These are phyloP conservation scores for Melinopterus prodromus DNA, from an alignment of 2,888 invertebrate species.

Conservation along the genomic window DNA sequence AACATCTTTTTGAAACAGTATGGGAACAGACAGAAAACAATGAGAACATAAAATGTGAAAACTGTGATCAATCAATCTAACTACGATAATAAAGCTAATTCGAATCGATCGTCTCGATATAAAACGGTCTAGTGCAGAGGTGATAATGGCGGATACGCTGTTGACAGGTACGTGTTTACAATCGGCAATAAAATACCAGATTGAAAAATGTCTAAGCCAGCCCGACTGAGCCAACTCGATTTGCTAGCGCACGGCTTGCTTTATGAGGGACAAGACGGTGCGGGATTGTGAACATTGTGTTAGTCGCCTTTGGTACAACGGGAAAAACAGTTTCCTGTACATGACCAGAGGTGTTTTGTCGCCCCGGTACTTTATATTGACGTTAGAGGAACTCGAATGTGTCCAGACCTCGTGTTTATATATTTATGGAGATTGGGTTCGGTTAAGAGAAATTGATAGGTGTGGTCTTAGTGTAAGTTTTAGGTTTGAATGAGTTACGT, in stretches of 20 bases:
- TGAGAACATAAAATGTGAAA: not conserved
- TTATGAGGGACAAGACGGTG: conserved; percentile 4
- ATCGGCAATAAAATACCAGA: conserved; percentile 4
- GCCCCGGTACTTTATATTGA: not conserved
- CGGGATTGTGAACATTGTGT: conserved; percentile 4
- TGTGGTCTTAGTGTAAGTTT: not conserved
- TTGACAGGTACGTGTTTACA: conserved; percentile 4
- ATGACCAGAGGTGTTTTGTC: conserved; percentile 4
- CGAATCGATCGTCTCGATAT: not conserved
- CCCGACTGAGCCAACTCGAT: not conserved
- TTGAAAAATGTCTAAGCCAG: not conserved
- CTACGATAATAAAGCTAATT: not conserved
- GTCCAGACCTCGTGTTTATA: not conserved
- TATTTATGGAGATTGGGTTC: not conserved
- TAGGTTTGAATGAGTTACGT: not conserved
- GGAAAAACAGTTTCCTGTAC: conserved; percentile 4
- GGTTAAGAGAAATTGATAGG: not conserved
- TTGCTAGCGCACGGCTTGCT: not conserved
- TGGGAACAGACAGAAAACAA: not conserved
- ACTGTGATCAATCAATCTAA: not conserved
- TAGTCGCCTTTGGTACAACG: not conserved
- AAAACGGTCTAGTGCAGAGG: not conserved
- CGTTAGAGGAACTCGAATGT: not conserved
- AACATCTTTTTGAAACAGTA: not conserved
- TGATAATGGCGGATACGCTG: not conserved